phyloP scores from a whole-genome alignment of 1,140 invertebrate species.

The Temnothorax nylanderi region DNA sequence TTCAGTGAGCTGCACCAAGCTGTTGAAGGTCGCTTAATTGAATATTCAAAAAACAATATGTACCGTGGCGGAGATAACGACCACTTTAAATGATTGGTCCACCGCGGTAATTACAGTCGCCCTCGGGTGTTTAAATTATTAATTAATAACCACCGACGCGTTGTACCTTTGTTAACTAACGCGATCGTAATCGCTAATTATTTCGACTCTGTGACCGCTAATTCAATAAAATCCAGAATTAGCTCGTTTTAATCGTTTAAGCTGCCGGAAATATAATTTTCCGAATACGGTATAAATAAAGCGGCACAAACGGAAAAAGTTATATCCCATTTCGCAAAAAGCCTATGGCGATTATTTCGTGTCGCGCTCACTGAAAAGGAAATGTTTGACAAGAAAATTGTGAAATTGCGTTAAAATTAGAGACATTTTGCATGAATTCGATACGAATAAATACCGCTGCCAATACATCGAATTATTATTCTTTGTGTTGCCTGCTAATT shows the following conservation, averaged over 20 bases:
- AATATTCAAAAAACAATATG: conserved; percentile 68
- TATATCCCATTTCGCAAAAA: not conserved
- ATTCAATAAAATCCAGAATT: conserved; percentile 39
- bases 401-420: not conserved
- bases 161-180: conserved; percentile 55
- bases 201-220: conserved; percentile 43
- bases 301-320: not conserved
- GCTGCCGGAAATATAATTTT: conserved; percentile 8
- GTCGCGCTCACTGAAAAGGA: not conserved
- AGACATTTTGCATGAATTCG: not conserved
- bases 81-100: conserved; percentile 57
- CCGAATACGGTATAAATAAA: not conserved
- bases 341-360: not conserved
- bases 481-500: conserved; percentile 32
- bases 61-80: conserved; percentile 44
- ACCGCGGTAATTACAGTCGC: conserved; percentile 32
- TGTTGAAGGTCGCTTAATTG: conserved; percentile 53
- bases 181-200: conserved; percentile 56
- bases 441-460: not conserved
- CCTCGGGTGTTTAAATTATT: conserved; percentile 57
- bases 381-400: conserved; percentile 45
- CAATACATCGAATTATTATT: conserved; percentile 8
- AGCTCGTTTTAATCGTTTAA: conserved; percentile 13
- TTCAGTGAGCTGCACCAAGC: conserved; percentile 49
- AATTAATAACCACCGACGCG: conserved; percentile 43